Evolutionary conservation across 92 coral and sea anemone genomes (phyloP).

Genomic region (Metridium senile): DNA sequence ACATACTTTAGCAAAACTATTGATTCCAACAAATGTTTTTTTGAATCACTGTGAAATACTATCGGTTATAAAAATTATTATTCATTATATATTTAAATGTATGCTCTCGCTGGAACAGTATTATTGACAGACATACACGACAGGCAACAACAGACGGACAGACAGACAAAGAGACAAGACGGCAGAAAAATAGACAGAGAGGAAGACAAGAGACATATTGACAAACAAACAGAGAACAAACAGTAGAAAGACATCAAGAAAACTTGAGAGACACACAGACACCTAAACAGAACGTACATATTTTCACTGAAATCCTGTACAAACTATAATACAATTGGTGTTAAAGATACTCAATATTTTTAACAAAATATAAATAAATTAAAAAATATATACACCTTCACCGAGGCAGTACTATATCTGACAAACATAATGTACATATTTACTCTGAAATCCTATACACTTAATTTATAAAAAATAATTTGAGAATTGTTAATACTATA

Average conservation of each 20-base stretch:
- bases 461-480: neutral
- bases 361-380: neutral
- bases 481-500: neutral
- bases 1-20: too few relatives aligned
- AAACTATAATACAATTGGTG: neutral
- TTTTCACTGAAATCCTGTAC: conserved; percentile 9
- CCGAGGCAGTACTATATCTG: too few relatives aligned
- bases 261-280: too few relatives aligned
- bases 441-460: conserved; percentile 6
- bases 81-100: neutral
- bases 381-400: neutral
- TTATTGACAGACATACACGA: conserved; percentile 3
- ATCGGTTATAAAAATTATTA: neutral
- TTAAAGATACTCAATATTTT: neutral
- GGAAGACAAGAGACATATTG: too few relatives aligned
- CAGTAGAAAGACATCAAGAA: too few relatives aligned
- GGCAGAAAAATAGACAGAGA: too few relatives aligned
- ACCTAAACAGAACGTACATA: neutral
- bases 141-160: too few relatives aligned
- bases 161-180: too few relatives aligned
- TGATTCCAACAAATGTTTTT: neutral
- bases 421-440: neutral
- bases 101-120: conserved; percentile 27
- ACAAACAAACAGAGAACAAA: too few relatives aligned
- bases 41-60: neutral